Evolutionary conservation across 2,888 invertebrate species (phyloP), one percentile per base, ranked within the genome.

Genomic region (Laspeyria flexula): DNA sequence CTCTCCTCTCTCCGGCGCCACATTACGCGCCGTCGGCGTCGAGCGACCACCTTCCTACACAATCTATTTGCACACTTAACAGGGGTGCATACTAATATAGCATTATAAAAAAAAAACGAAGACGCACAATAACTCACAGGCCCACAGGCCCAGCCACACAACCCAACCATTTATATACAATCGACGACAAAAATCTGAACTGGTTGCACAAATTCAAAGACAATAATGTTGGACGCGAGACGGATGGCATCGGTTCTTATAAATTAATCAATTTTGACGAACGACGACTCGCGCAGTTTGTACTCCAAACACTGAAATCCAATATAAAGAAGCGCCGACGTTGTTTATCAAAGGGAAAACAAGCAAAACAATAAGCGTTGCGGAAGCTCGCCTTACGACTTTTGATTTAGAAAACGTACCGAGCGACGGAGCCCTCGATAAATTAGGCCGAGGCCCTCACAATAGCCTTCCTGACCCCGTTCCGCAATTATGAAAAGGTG

Each of bases 241-340:
- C 13, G 31, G 39, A 15, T 27, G 10, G 44, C 39, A 37, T 18
- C 42, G 39, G n/a, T n/a, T 49, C 55, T 45, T 35, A 53, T 50
- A 58, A 66, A 68, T 70, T 60, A 60, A 66, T 58, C 57, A 66
- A 63, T 54, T 33, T 64, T 41, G 52, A 58, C 40, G 43, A 44
- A 35, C 43, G 42, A 29, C 40, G 51, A 43, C 41, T 30, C 41
- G 25, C 38, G 37, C 55, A 53, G 61, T 64, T 61, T 56, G 54
- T 55, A 41, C 51, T 44, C 47, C 56, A 67, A 71, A 71, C 64
- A 67, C 56, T 11, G 48, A 59, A 64, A 64, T 80, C 75, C 82
- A 83, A 81, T 84, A 81, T 82, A 83, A 86, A 84, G 83, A 79
- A 81, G 75, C 75, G 73, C 64, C 72, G 67, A 67, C 68, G 75